Evolutionary conservation across 2,113 vertebrate genomes (phyloP), one percentile per base, ranked within the genome.

Genomic region (Paradoxurus hermaphroditus): DNA sequence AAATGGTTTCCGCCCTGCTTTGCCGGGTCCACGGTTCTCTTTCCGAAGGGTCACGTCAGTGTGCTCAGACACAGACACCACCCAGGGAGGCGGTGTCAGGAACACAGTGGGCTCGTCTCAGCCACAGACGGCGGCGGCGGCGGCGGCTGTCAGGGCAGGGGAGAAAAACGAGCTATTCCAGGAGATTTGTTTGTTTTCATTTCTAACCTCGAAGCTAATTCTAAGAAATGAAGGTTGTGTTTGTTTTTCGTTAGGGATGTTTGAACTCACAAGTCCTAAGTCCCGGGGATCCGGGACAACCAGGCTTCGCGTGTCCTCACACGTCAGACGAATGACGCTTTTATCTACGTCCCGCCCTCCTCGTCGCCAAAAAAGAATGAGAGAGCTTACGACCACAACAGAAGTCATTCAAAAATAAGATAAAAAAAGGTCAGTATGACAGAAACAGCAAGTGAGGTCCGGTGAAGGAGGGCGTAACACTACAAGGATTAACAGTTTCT

Each of bases 201-300:
- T 93, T 53, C 82, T 36, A 75, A 70, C 67, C 94, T 77, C 78
- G 49, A n/a, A 93, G 95, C 89, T 90, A 62, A 86, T 68, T 25
- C 91, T 82, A 62, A 95, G 98, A 91, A 81, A 29, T 83, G 95
- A 90, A 89, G 68, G 10, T 19, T 4, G 1, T 49, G 72, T 56
- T 97, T 93, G 86, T 65, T 97, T 93, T 91, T 67, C 95, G 88
- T 63, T 25, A 70, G 88, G 77, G 44, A 5, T 73, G 41, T 85
- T 78, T 77, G 91, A 34, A 53, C 94, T 90, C 75, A 72, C 67
- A 72, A 41, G 67, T 81, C 88, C 36, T 77, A 4, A 31, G 78
- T 25, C 51, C 87, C 5, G 0, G 72, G 84, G 85, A 84, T 49
- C 41, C 5, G 3, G 87, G 94, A 84, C 75, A 63, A 3, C 53